Evolutionary conservation across 2,888 invertebrate genomes (phyloP).

Genomic region (Cephus pulcher): DNA sequence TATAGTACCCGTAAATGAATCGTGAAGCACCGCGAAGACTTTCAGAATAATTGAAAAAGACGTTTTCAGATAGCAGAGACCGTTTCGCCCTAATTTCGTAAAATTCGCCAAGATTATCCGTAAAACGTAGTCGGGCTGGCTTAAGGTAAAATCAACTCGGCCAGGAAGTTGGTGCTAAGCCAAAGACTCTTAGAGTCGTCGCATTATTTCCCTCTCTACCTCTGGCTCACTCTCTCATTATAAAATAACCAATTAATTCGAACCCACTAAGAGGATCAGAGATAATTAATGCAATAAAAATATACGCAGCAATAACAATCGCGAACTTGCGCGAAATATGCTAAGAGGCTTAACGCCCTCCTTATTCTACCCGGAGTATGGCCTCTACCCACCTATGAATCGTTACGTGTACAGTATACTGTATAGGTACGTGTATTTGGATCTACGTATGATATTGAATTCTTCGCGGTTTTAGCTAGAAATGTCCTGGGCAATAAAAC

Average conservation of each 20-base stretch:
- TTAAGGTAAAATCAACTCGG: slow-evolving; percentile 28
- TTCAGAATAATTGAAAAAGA: too few species aligned
- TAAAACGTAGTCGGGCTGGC: slow-evolving; percentile 40
- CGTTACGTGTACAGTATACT: background rate
- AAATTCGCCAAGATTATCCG: slow-evolving; percentile 38
- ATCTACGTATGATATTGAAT: background rate
- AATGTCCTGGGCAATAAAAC: too few species aligned
- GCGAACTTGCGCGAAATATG: slow-evolving; percentile 50
- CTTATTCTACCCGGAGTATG: slow-evolving; percentile 9
- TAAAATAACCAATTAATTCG: slow-evolving; percentile 57
- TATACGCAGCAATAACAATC: slow-evolving; percentile 50
- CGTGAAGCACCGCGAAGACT: too few species aligned
- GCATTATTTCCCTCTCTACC: slow-evolving; percentile 21
- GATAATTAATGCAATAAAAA: slow-evolving; percentile 60
- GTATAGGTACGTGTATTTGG: too few species aligned
- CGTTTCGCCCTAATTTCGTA: slow-evolving; percentile 23
- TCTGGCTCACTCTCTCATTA: slow-evolving; percentile 26
- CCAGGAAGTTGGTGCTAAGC: slow-evolving; percentile 55
- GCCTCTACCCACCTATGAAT: background rate
- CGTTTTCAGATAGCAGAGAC: background rate
- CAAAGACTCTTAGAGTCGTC: slow-evolving; percentile 49
- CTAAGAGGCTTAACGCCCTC: slow-evolving; percentile 53
- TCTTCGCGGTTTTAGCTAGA: too few species aligned
- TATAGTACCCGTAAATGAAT: too few species aligned
- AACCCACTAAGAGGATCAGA: slow-evolving; percentile 55